Evolutionary conservation across 1,140 invertebrate species (phyloP).

Genomic region (Caerostris extrusa): DNA sequence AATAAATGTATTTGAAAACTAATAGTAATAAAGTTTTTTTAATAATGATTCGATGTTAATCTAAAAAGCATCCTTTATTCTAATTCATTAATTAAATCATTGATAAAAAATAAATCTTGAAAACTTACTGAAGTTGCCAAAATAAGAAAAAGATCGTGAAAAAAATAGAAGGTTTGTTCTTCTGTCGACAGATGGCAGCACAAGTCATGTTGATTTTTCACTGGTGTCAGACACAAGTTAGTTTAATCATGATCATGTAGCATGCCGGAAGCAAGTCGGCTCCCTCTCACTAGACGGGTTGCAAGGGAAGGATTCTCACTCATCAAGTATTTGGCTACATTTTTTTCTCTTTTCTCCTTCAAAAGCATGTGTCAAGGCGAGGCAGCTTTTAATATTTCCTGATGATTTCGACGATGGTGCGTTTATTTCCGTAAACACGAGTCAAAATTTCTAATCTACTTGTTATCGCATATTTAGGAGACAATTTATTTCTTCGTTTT

Average conservation of each 20-base stretch:
- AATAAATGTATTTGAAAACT: too few species aligned
- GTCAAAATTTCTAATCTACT: neutral
- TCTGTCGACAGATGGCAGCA: neutral
- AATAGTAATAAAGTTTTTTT: too few species aligned
- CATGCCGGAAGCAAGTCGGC: constrained; percentile 37
- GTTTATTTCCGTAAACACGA: constrained; percentile 16
- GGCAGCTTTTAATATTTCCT: neutral
- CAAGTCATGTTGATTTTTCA: neutral
- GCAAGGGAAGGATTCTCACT: constrained; percentile 2
- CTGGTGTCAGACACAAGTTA: neutral
- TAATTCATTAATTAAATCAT: too few species aligned
- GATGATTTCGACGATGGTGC: neutral
- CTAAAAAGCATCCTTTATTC: too few species aligned
- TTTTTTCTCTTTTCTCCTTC: neutral
- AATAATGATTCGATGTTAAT: too few species aligned
- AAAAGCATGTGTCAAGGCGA: neutral
- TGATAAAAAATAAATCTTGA: too few species aligned
- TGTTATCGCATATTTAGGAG: too few species aligned
- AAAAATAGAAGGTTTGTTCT: too few species aligned
- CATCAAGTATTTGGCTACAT: neutral
- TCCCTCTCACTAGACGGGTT: neutral
- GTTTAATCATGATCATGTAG: constrained; percentile 24
- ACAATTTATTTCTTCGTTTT: neutral
- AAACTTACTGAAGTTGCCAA: too few species aligned
- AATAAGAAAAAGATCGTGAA: too few species aligned